Evolutionary conservation across 2,888 invertebrate genomes (phyloP), one percentile per base, ranked within the genome.

Genomic region (Hirtodrosophila histrioides): DNA sequence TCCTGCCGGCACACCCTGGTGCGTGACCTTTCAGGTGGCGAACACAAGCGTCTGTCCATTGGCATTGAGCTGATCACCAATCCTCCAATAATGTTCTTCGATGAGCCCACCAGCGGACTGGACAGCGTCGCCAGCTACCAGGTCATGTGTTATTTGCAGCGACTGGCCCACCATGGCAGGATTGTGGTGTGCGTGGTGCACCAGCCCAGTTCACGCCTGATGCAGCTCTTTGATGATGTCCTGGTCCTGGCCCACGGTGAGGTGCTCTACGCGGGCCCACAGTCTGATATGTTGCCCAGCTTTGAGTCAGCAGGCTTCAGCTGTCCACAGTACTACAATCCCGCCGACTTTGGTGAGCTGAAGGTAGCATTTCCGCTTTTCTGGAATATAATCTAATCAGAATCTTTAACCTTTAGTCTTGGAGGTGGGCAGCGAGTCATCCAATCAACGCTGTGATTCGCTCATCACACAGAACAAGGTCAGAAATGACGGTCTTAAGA

Each of bases 81-180:
- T 92, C 98, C 98, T 0, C 96, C 97, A 1, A 94, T 98, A 45
- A 96, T 98, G 95, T 97, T 98, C 91, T 95, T 98, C 75, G 98
- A 98, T 91, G 98, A 98, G 92, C 98, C 98, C 8, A 98, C 97
- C 89, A 96, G 96, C 90, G 96, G 96, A 27, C 90, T 97, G 79
- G 96, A 97, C 90, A 95, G 95, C 89, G 94, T 96, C 39, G 94
- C 96, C 48, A 95, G 97, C 58, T 95, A 95, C 89, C 96, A 97
- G 91, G 95, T 97, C 88, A 92, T 98, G 44, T 93, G 93, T 64
- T 92, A 97, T 61, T 92, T 98, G 58, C 96, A 95, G 89, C 93
- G 94, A 53, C 92, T 98, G 77, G 96, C 97, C 0, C 92, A 93
- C 48, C 95, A 96, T 78, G 97, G 97, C 1, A 93, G 97, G 74